phyloP scores from a whole-genome alignment of 2,888 invertebrate genomes.

The Morpho helenor region DNA sequence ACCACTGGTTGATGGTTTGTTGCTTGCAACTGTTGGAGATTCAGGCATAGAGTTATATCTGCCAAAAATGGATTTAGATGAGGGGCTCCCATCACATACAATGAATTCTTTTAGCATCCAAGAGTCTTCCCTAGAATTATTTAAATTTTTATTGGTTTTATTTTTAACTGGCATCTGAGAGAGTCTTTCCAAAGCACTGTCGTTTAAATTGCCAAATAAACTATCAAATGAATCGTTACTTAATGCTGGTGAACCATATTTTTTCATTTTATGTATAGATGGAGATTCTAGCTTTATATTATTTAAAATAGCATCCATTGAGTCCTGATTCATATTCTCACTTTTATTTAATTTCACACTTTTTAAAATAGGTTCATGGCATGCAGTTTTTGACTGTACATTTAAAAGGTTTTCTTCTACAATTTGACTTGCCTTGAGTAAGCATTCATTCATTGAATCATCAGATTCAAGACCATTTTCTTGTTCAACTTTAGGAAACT shows the following conservation, averaged over 20 bases:
- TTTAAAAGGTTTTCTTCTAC: conserved; percentile 62
- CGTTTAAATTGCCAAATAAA: conserved; percentile 66
- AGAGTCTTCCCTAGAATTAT: conserved; percentile 30
- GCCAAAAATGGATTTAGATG: conserved; percentile 52
- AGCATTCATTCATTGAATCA: conserved; percentile 73
- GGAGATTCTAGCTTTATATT: conserved; percentile 63
- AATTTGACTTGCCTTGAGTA: conserved; percentile 68
- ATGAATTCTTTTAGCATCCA: conserved; percentile 52
- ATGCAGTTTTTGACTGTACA: conserved; percentile 38
- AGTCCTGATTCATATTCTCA: conserved; percentile 56
- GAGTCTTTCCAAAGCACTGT: conserved; percentile 61
- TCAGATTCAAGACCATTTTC: conserved; percentile 69
- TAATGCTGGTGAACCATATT: conserved; percentile 46
- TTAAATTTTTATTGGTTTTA: conserved; percentile 33
- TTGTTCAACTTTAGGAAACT: conserved; percentile 56
- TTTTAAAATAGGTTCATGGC: conserved; percentile 34
- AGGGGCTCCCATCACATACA: conserved; percentile 50
- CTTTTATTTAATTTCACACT: conserved; percentile 34
- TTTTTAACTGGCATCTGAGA: conserved; percentile 56
- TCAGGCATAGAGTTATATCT: conserved; percentile 72
- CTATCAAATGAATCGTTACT: conserved; percentile 73
- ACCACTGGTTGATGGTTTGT: conserved; percentile 62
- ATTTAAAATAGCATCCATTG: conserved; percentile 62
- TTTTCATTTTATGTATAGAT: conserved; percentile 42
- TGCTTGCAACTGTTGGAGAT: conserved; percentile 51